Conservation (phyloP, 1,140 invertebrate genomes). For the Ooceraea biroi region DNA sequence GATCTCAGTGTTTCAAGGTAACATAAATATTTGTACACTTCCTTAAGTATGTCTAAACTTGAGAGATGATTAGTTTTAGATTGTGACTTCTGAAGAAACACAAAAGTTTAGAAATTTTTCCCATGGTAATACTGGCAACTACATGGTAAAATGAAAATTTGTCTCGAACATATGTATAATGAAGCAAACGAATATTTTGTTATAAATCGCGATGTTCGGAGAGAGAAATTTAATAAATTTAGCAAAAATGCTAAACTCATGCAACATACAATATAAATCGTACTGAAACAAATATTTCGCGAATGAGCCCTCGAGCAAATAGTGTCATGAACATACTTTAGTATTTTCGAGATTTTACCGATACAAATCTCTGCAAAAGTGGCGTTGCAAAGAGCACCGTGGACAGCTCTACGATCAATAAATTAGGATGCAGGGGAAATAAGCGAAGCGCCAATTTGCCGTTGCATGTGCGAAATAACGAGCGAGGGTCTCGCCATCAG, state of each 20-base stretch:
- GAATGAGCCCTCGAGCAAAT: neutral
- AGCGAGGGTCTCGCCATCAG: constrained; percentile 6
- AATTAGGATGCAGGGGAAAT: constrained; percentile 28
- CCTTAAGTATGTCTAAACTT: neutral
- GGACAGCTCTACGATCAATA: constrained; percentile 32
- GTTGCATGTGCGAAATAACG: constrained; percentile 31
- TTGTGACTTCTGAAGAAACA: neutral
- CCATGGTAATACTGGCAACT: too few species aligned
- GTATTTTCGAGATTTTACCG: neutral
- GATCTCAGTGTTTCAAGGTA: neutral
- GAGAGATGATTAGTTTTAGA: constrained; percentile 10
- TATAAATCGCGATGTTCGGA: neutral
- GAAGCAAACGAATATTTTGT: neutral
- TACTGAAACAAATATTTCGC: neutral
- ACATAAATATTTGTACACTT: constrained; percentile 1
- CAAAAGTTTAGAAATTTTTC: too few species aligned
- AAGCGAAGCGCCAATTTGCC: constrained; percentile 9
- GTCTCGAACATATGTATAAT: too few species aligned
- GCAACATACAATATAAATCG: neutral
- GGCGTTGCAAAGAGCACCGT: neutral
- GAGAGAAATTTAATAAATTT: too few species aligned
- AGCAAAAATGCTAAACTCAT: neutral
- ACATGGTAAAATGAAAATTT: too few species aligned
- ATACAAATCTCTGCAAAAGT: neutral
- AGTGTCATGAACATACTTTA: too few species aligned